Evolutionary conservation across 2,888 invertebrate species (phyloP).

Genomic region (Drosophila melanosoma): DNA sequence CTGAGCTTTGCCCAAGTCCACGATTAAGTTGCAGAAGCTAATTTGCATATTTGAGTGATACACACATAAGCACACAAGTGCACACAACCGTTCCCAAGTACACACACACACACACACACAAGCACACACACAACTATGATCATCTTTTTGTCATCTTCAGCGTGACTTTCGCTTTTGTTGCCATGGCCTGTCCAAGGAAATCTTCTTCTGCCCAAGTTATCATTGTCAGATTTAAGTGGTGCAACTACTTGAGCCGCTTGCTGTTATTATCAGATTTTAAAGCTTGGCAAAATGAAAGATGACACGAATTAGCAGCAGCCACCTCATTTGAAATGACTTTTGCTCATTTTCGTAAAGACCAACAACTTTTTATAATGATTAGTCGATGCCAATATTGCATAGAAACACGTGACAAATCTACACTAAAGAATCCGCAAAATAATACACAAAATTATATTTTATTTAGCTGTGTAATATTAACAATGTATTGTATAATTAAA

Average conservation of each 20-base stretch:
- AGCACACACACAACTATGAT: constrained; percentile 11
- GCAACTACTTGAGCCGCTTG: constrained; percentile 30
- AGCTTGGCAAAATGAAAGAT: constrained; percentile 46
- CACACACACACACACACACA: constrained; percentile 17
- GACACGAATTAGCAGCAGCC: constrained; percentile 37
- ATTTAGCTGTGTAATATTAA: neutral
- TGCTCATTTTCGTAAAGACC: constrained; percentile 7
- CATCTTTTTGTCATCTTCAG: constrained; percentile 16
- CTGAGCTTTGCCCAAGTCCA: constrained; percentile 38
- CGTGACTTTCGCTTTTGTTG: constrained; percentile 55
- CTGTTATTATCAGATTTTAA: constrained; percentile 20
- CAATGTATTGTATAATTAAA: neutral
- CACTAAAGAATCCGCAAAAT: too few relatives aligned
- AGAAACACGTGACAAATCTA: neutral
- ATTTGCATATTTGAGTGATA: constrained; percentile 77
- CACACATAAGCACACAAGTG: constrained; percentile 16
- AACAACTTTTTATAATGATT: constrained; percentile 5
- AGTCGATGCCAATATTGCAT: neutral
- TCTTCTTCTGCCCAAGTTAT: constrained; percentile 40
- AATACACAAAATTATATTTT: neutral
- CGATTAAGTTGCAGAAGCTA: constrained; percentile 74
- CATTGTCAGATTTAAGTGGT: constrained; percentile 51
- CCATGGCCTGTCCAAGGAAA: constrained; percentile 30
- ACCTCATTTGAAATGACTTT: constrained; percentile 25
- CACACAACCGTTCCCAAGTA: constrained; percentile 13